phyloP scores from a whole-genome alignment of 2,113 vertebrate genomes.

The Patagioenas fasciata region DNA sequence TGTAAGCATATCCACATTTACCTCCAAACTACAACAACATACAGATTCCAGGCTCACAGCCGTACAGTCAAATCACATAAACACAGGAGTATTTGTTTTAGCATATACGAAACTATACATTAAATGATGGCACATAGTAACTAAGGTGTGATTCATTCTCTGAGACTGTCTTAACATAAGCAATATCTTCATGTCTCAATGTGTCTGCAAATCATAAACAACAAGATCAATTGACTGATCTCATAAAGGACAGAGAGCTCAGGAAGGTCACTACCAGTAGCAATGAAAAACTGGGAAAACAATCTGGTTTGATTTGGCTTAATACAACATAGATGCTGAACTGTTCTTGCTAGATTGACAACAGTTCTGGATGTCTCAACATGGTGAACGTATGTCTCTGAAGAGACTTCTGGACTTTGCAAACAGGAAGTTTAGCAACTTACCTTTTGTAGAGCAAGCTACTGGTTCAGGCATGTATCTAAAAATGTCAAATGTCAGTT shows the following conservation, averaged over 20 bases:
- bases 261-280: background rate
- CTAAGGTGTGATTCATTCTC: background rate
- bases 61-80: background rate
- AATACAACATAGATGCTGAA: too few species aligned
- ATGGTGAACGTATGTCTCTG: too few species aligned
- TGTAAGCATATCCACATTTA: background rate
- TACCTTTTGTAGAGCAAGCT: background rate
- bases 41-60: background rate
- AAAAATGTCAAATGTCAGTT: background rate
- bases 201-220: background rate
- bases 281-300: background rate
- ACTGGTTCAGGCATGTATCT: background rate
- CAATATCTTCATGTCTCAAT: background rate
- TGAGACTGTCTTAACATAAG: background rate
- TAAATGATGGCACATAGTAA: background rate
- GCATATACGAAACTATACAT: background rate
- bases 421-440: background rate
- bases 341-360: too few species aligned
- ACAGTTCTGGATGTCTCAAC: too few species aligned
- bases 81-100: background rate
- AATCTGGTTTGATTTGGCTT: background rate
- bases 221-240: background rate
- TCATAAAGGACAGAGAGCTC: background rate
- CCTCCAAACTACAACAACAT: background rate
- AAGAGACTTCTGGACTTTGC: background rate